Conservation (phyloP, 2,888 invertebrate genomes). For the Scotopteryx bipunctaria region DNA sequence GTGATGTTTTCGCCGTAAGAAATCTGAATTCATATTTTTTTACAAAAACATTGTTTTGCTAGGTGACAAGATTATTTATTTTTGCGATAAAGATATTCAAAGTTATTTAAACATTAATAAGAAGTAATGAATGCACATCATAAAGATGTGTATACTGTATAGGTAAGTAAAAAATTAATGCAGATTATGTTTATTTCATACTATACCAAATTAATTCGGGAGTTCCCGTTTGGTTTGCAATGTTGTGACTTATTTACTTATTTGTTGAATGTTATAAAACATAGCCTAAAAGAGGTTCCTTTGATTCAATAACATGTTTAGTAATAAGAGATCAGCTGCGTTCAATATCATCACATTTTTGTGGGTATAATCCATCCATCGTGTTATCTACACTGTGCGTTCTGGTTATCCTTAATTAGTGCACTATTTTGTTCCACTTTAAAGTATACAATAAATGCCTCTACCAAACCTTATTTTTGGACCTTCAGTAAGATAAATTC, state of each 20-base stretch:
- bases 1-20: not conserved
- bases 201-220: no score
- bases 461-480: constrained; percentile 13
- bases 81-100: no score
- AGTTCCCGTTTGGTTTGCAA: no score
- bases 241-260: not conserved
- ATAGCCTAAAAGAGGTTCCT: not conserved
- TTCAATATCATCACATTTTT: not conserved
- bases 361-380: no score
- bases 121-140: no score
- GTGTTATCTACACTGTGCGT: constrained; percentile 2
- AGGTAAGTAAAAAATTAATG: no score
- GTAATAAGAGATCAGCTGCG: constrained; percentile 9
- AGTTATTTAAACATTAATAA: no score
- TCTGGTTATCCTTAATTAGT: constrained; percentile 1
- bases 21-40: no score
- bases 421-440: constrained; percentile 3
- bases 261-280: not conserved
- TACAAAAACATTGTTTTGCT: no score
- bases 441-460: constrained; percentile 7
- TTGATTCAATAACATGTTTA: no score
- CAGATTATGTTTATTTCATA: no score
- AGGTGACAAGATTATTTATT: not conserved
- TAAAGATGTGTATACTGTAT: no score
- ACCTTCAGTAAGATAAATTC: constrained; percentile 22